phyloP scores from a whole-genome alignment of 2,888 invertebrate species.

The Sclerodermus sp. region DNA sequence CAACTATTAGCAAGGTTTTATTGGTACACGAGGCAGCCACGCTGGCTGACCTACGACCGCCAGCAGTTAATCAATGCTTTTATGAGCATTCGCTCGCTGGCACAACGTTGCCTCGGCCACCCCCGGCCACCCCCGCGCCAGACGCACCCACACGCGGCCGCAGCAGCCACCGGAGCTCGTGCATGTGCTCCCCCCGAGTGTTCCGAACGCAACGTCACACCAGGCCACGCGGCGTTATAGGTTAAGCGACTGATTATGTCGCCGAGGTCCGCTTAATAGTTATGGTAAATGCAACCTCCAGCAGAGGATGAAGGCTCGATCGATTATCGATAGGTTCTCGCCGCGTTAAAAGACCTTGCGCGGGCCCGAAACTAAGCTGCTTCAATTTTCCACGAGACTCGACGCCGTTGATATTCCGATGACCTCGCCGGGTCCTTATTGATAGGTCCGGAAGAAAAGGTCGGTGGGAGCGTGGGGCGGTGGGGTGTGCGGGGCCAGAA shows the following conservation, averaged over 20 bases:
- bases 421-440: too few species aligned
- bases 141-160: background rate
- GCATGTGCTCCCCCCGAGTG: background rate
- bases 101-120: background rate
- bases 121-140: background rate
- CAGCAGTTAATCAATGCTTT: constrained; percentile 55
- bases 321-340: background rate
- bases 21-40: constrained; percentile 34
- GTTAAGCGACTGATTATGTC: constrained; percentile 39
- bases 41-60: constrained; percentile 44
- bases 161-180: too few species aligned
- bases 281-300: constrained; percentile 17
- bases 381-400: too few species aligned
- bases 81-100: constrained; percentile 45
- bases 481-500: too few species aligned
- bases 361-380: too few species aligned
- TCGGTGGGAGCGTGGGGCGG: too few species aligned
- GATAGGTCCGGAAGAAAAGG: too few species aligned
- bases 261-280: constrained; percentile 30
- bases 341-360: background rate
- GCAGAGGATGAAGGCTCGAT: constrained; percentile 12
- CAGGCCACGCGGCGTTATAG: constrained; percentile 16
- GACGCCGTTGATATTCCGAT: too few species aligned
- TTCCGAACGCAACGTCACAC: background rate
- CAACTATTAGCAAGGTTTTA: constrained; percentile 44